phyloP scores from a whole-genome alignment of 23 tunicate species.

The Styela clava region DNA sequence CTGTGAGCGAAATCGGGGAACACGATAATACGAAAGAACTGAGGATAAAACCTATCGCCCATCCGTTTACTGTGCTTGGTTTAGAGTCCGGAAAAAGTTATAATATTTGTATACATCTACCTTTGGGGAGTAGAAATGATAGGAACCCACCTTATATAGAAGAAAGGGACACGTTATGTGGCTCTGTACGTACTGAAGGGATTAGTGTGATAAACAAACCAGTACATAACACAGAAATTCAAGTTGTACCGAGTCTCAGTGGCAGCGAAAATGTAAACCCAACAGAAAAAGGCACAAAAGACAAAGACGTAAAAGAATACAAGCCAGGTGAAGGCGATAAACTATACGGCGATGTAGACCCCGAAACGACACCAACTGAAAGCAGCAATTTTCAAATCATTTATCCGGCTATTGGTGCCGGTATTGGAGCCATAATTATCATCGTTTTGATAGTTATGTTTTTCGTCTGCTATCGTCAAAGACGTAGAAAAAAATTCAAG shows the following conservation, averaged over 20 bases:
- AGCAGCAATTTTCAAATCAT: constrained; percentile 30
- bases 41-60: constrained; percentile 25
- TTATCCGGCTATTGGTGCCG: constrained; percentile 54
- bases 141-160: constrained; percentile 13
- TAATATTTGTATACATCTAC: constrained; percentile 62
- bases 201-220: neutral
- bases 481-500: constrained; percentile 16
- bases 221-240: neutral
- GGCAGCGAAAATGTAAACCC: neutral
- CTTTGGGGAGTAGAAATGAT: constrained; percentile 13
- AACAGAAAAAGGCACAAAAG: neutral
- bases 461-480: constrained; percentile 40
- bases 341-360: neutral
- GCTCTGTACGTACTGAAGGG: constrained; percentile 31
- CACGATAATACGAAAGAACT: constrained; percentile 5
- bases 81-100: constrained; percentile 56
- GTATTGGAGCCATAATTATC: constrained; percentile 44
- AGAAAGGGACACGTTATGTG: constrained; percentile 46
- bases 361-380: constrained; percentile 3
- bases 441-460: constrained; percentile 32
- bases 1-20: constrained; percentile 26
- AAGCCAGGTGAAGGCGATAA: constrained; percentile 8
- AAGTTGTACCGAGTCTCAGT: constrained; percentile 6
- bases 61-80: constrained; percentile 39
- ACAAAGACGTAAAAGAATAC: neutral